A percentile compares a stretch with the other conserved stretches of the same genome.
These are phyloP conservation scores for Hydrocynus forskahlii DNA, from an alignment of 2,797 vertebrate species.

Conservation along the genomic window DNA sequence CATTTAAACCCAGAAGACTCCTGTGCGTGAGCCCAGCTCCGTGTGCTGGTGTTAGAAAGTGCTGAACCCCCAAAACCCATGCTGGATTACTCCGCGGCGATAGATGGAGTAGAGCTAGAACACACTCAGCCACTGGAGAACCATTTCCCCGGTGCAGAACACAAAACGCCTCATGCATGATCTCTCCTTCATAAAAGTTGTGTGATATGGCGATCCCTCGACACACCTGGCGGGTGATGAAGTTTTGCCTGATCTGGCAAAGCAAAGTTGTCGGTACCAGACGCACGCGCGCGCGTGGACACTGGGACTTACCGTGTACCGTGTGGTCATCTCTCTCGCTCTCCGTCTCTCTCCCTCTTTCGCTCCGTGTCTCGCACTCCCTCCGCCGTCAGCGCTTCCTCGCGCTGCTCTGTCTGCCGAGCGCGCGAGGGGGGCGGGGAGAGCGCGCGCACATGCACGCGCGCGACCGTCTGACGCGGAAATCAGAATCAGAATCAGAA, in stretches of 20 bases:
- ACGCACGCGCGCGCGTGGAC: background rate
- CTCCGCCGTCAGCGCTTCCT: slow-evolving; percentile 8
- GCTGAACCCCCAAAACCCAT: background rate
- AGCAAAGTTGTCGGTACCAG: background rate
- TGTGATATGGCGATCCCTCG: background rate
- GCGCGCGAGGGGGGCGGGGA: slow-evolving; percentile 5
- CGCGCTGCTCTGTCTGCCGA: slow-evolving; percentile 1
- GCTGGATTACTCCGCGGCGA: background rate
- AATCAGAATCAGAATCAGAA: no score
- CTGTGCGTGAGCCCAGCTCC: background rate
- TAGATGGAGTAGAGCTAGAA: background rate
- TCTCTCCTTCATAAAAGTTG: slow-evolving; percentile 12
- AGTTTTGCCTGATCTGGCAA: background rate
- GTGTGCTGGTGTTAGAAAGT: background rate
- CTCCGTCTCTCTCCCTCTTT: background rate
- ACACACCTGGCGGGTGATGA: no score
- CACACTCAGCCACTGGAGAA: background rate
- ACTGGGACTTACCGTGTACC: background rate
- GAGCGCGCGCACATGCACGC: slow-evolving; percentile 5
- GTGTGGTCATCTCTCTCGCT: slow-evolving; percentile 2
- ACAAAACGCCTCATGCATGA: background rate
- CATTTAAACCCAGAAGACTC: background rate
- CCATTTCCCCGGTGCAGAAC: background rate
- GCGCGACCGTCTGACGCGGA: background rate
- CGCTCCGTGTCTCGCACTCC: background rate